These are phyloP conservation scores for Hippopotamus amphibius DNA, from an alignment of 2,113 vertebrate genomes.

Conservation along the genomic window DNA sequence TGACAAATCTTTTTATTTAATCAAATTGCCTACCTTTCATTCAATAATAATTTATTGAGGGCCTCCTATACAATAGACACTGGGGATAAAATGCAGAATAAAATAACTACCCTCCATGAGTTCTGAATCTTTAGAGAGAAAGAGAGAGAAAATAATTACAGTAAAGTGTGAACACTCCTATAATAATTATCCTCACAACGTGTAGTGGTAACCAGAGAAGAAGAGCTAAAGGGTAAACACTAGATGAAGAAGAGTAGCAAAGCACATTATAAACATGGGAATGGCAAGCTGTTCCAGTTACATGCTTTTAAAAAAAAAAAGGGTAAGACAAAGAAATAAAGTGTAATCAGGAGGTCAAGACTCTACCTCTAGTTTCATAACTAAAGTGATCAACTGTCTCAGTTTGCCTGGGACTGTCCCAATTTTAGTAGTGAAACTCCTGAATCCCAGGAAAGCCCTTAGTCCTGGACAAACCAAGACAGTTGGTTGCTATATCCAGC, in stretches of 20 bases:
- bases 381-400: neutral
- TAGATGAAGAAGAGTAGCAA: neutral
- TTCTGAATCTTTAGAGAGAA: neutral
- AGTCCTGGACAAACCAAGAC: too few relatives aligned
- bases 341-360: neutral
- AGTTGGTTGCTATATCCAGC: neutral
- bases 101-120: neutral
- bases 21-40: neutral
- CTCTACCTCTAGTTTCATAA: neutral
- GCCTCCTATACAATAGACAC: neutral
- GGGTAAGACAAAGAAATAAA: neutral
- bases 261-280: neutral
- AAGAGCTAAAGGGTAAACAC: neutral
- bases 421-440: neutral
- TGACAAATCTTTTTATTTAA: slow-evolving; percentile 17
- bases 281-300: neutral
- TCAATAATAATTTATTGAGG: neutral
- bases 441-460: neutral
- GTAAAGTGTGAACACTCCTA: neutral
- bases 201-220: neutral
- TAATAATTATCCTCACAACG: neutral
- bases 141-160: slow-evolving; percentile 1
- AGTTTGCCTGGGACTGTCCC: neutral
- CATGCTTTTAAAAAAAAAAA: neutral
- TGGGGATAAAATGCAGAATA: neutral